phyloP scores from a whole-genome alignment of 2,888 invertebrate species.

The Idaea straminata region DNA sequence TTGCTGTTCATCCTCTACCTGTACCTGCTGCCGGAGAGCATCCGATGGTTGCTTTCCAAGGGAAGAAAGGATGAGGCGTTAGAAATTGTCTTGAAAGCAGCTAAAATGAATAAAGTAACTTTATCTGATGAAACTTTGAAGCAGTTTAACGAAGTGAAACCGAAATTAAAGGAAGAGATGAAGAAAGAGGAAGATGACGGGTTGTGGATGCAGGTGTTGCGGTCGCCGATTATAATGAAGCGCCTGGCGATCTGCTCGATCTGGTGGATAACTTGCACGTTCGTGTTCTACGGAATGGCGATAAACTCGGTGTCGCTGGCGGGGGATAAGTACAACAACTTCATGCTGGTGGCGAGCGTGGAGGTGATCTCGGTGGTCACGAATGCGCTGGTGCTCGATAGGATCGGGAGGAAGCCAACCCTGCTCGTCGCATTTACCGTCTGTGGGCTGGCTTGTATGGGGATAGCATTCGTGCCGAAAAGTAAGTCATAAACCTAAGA shows the following conservation, averaged over 20 bases:
- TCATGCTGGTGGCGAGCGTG: conserved; percentile 83
- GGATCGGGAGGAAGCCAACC: conserved; percentile 82
- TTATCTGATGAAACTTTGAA: conserved; percentile 65
- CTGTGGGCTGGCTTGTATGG: conserved; percentile 76
- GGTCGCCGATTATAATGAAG: conserved; percentile 65
- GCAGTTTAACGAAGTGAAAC: conserved; percentile 64
- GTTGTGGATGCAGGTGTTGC: conserved; percentile 60
- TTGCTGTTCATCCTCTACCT: conserved; percentile 84
- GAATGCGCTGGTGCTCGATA: conserved; percentile 83
- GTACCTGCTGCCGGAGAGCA: conserved; percentile 87
- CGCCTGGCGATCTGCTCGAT: conserved; percentile 68
- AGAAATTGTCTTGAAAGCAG: conserved; percentile 81
- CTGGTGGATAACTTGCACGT: conserved; percentile 90
- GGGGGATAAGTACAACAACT: conserved; percentile 89
- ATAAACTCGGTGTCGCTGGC: conserved; percentile 87
- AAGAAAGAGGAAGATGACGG: conserved; percentile 39
- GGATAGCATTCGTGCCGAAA: conserved; percentile 74
- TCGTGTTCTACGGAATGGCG: conserved; percentile 90
- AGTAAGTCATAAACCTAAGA: conserved; percentile 46
- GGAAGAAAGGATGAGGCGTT: conserved; percentile 84
- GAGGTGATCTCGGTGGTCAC: conserved; percentile 86
- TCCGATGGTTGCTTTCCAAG: conserved; percentile 88
- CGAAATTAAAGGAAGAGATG: conserved; percentile 45
- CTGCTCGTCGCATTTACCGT: conserved; percentile 80
- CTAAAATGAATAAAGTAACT: conserved; percentile 81